phyloP scores from a whole-genome alignment of 1,140 invertebrate genomes.

The Agrypnia vestita region DNA sequence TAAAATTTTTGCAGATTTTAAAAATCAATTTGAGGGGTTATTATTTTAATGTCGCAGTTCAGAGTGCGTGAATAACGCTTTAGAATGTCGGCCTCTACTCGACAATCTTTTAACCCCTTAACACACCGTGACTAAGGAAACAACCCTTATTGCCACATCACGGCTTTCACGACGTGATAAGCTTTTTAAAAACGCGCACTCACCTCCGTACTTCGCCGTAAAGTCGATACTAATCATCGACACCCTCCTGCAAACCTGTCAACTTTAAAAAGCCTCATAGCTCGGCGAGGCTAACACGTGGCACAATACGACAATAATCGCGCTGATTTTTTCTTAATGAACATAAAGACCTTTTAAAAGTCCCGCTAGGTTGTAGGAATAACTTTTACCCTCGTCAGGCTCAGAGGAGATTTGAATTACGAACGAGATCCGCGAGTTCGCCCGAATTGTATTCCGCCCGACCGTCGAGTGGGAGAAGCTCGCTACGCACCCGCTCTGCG shows the following conservation, averaged over 20 bases:
- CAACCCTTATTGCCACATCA: conserved; percentile 19
- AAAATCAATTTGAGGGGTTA: too few relatives aligned
- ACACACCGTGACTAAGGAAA: neutral
- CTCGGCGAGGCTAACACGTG: conserved; percentile 31
- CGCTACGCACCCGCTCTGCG: conserved; percentile 19
- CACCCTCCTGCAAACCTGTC: conserved; percentile 33
- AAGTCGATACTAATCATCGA: conserved; percentile 23
- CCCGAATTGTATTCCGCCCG: neutral
- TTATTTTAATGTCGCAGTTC: too few relatives aligned
- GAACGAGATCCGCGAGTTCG: conserved; percentile 6
- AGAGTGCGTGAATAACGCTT: too few relatives aligned
- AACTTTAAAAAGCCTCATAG: conserved; percentile 40
- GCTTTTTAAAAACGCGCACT: neutral
- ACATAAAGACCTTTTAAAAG: conserved; percentile 47
- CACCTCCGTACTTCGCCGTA: conserved; percentile 19
- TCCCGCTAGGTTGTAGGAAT: conserved; percentile 9
- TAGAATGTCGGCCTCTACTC: too few relatives aligned
- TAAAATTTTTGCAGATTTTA: too few relatives aligned
- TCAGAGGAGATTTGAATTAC: conserved; percentile 14
- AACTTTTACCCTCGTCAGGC: conserved; percentile 36
- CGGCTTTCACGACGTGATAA: conserved; percentile 23
- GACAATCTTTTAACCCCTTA: neutral
- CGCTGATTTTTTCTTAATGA: conserved; percentile 43
- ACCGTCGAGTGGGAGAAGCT: neutral
- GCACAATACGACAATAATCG: conserved; percentile 46